Evolutionary conservation across 2,888 invertebrate species (phyloP).

Genomic region (Dynastes hyllus): DNA sequence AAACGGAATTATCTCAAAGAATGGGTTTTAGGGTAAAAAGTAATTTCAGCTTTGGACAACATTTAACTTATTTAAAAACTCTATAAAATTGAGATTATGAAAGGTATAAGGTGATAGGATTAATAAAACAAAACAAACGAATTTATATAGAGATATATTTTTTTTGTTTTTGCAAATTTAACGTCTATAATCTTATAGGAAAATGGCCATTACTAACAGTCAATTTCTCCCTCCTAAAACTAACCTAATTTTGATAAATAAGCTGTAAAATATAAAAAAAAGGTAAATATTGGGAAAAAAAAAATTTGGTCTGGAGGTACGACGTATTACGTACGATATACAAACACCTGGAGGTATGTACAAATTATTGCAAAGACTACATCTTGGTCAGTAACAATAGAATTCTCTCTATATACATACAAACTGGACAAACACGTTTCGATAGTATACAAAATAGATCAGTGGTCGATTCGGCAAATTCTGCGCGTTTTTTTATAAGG

Average conservation of each 20-base stretch:
- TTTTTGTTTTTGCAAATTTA: conserved; percentile 29
- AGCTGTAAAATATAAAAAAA: conserved; percentile 45
- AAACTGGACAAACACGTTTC: not conserved
- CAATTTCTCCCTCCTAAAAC: conserved; percentile 53
- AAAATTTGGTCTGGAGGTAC: conserved; percentile 49
- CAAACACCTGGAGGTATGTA: conserved; percentile 1
- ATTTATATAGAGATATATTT: conserved; percentile 18
- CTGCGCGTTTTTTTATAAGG: not conserved
- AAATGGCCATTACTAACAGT: conserved; percentile 51
- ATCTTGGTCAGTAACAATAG: not conserved
- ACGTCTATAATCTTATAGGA: conserved; percentile 44
- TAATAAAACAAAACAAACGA: not conserved
- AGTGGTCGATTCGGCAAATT: not conserved
- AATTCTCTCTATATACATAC: not conserved
- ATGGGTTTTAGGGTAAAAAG: too few species aligned
- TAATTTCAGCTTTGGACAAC: too few species aligned
- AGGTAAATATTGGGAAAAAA: conserved; percentile 9
- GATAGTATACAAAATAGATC: not conserved
- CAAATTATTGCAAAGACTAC: conserved; percentile 13
- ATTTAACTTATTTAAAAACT: too few species aligned
- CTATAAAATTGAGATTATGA: not conserved
- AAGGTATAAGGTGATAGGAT: not conserved
- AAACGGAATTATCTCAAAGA: too few species aligned
- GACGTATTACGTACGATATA: conserved; percentile 11
- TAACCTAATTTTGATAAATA: conserved; percentile 47